Evolutionary conservation across 2,888 invertebrate species (phyloP), one percentile per base, ranked within the genome.

Genomic region (Habroteleia sp.): DNA sequence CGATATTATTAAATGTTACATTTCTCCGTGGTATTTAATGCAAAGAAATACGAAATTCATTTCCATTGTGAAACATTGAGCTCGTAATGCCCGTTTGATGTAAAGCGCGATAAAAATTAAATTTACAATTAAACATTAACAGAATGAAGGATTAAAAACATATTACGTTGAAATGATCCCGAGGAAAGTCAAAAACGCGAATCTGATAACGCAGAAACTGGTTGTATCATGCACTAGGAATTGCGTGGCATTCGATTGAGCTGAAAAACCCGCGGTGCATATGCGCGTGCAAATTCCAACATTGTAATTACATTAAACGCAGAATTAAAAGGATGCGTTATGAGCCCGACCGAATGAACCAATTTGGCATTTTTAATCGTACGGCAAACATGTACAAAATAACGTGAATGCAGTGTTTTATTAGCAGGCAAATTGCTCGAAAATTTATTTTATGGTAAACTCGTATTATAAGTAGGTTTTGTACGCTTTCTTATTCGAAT

Each of bases 201-300:
- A 72, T 56, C 60, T 56, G 73, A 73, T 73, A 73, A 66, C 33
- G 50, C 48, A 44, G 48, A 65, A 72, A 73, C 58, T 73, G 60
- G 65, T 52, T 60, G 52, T 68, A 48, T 14, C 66, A 33, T 42
- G 50, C 68, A 37, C 50, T 58, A 66, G 41, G 50, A 58, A 58
- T 35, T 56, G 25, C 41, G 17, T 13, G 68, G 50, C 27, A 68
- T 68, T 58, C 33, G 27, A 8, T 1, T 8, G 13, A 7, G 6
- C 5, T n/a, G 52, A 58, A 69, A 69, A 69, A 25, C 3, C 7
- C 35, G 11, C 17, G 25, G 14, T 10, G 7, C 5, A 48, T 8
- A 48, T 48, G 8, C 35, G 23, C 68, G 25, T 14, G 14, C n/a
- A 46, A 44, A 60, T 66, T 16, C 46, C 46, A 13, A 66, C 58